Percentiles rank a stretch among this genome's conserved stretches.
Conservation (phyloP, 2,888 invertebrate genomes). For the Standfussiana lucernea region DNA sequence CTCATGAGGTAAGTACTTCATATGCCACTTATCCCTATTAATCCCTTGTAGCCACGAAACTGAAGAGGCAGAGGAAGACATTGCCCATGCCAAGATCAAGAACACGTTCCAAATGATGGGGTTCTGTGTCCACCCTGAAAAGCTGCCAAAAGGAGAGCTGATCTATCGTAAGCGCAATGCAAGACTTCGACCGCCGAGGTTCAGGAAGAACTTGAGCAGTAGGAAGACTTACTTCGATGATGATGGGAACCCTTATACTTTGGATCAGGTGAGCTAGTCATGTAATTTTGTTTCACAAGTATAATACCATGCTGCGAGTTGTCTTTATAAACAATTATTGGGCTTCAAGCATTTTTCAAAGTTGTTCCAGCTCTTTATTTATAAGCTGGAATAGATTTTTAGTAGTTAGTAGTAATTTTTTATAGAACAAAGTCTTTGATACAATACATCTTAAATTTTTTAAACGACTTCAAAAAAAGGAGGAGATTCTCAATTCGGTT, state of each 20-base stretch:
- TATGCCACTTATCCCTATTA: conserved; percentile 3
- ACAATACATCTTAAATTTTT: neutral
- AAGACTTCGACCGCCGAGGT: conserved; percentile 88
- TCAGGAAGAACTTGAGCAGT: conserved; percentile 80
- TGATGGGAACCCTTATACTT: conserved; percentile 90
- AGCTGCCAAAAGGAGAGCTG: conserved; percentile 90
- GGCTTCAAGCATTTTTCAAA: neutral
- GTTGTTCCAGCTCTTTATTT: neutral
- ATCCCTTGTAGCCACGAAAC: conserved; percentile 89
- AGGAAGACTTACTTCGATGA: conserved; percentile 93
- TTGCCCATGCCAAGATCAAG: conserved; percentile 90
- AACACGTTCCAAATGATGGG: conserved; percentile 93
- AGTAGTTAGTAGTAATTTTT: neutral
- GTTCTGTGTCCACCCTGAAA: conserved; percentile 80
- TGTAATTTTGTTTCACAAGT: neutral
- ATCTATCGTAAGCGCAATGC: conserved; percentile 92
- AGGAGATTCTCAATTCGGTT: too few relatives aligned
- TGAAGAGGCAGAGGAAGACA: conserved; percentile 82
- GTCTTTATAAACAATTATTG: neutral
- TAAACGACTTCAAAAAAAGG: too few relatives aligned
- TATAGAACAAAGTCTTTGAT: neutral
- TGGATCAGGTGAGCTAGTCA: conserved; percentile 76
- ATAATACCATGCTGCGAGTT: neutral
- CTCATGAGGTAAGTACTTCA: neutral
- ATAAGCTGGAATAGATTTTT: neutral